phyloP scores from a whole-genome alignment of 2,888 invertebrate genomes.

The Ichneumoninae sp. region DNA sequence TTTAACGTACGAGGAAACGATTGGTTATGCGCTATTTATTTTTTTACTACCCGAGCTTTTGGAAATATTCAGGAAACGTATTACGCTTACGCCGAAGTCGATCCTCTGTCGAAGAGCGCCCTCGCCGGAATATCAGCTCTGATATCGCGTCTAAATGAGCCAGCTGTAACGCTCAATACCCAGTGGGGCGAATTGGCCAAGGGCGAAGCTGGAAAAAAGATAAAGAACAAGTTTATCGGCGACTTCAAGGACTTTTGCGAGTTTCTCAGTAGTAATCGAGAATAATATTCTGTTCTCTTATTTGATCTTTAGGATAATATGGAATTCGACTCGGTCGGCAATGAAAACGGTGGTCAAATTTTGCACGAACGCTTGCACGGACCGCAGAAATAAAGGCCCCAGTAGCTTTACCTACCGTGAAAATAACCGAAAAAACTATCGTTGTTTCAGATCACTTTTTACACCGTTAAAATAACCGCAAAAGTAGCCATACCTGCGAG shows the following conservation, averaged over 20 bases:
- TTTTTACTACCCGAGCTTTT: not conserved
- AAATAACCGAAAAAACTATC: too few species aligned
- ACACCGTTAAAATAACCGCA: too few species aligned
- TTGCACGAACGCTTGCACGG: not conserved
- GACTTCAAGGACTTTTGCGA: constrained; percentile 86
- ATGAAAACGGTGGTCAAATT: not conserved
- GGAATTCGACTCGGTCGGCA: too few species aligned
- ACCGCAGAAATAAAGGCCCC: not conserved
- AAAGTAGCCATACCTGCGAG: too few species aligned
- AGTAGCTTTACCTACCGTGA: too few species aligned
- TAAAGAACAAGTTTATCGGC: constrained; percentile 86
- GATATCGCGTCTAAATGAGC: constrained; percentile 82
- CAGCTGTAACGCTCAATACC: constrained; percentile 84
- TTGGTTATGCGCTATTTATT: not conserved
- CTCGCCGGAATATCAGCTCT: constrained; percentile 79
- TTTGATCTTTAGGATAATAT: too few species aligned
- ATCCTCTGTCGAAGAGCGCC: constrained; percentile 77
- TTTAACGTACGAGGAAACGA: not conserved
- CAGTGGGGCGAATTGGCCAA: constrained; percentile 87
- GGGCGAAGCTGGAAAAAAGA: constrained; percentile 83
- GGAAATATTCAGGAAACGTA: constrained; percentile 79
- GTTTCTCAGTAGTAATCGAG: constrained; percentile 85
- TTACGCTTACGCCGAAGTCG: constrained; percentile 81
- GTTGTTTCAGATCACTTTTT: too few species aligned
- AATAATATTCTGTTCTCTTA: too few species aligned